Evolutionary conservation across 2,797 vertebrate species (phyloP), one percentile per base, ranked within the genome.

Genomic region (Pangasius djambal): DNA sequence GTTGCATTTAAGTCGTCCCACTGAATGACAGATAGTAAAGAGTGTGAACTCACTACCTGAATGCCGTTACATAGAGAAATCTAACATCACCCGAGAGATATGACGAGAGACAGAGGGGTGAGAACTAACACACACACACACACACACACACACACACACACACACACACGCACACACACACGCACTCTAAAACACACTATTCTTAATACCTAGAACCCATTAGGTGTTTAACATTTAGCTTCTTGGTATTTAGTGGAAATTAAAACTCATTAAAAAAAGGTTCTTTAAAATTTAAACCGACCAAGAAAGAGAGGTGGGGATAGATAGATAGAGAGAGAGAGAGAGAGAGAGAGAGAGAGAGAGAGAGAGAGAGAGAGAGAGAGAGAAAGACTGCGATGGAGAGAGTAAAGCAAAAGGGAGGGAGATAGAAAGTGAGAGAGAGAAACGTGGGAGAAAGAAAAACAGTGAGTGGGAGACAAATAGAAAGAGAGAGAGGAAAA

Each of bases 391-490:
- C 70, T 70, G n/a, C 5, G 13, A 52, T 8, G 6, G 22, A 78
- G 37, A 77, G 44, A 77, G 22, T 10, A 22, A 82, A 82, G 78
- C 4, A 16, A 28, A 63, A 31, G 1, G 31, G 59, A 83, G 59
- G 59, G 37, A 57, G 59, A 83, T 13, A 44, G 20, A 44, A 44
- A 83, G 34, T 83, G 81, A 83, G 37, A 61, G 10, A 83, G 0
- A 40, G 28, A 55, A 12, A 55, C 9, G 2, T 59, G 55, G n/a
- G 52, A 81, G 77, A 82, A 82, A 82, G 55, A 7, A 25, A 61
- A 83, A 83, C 34, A 65, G n/a, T 28, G 81, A 83, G 81, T 83
- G 78, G 57, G 78, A 81, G n/a, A 31, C 28, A 79, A 81, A 57
- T 18, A 22, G 31, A 79, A 34, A 57, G 77, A 57, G 9, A 13